These are phyloP conservation scores for Chascanopsetta lugubris DNA, from an alignment of 2,113 vertebrate species.

Conservation along the genomic window DNA sequence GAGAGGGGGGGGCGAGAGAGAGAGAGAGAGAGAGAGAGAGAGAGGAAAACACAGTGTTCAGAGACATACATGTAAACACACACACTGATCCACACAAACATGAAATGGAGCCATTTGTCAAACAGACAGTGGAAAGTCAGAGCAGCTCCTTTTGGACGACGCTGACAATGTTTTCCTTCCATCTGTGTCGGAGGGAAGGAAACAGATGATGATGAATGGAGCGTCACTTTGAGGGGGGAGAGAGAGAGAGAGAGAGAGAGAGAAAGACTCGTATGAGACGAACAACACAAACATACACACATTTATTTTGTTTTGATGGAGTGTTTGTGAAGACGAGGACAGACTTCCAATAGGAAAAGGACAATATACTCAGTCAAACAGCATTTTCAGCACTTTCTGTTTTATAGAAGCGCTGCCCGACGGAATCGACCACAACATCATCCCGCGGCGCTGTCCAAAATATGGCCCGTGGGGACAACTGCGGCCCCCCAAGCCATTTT, in stretches of 20 bases:
- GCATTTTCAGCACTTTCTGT: too few relatives aligned
- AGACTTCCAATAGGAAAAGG: not conserved
- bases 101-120: slow-evolving; percentile 54
- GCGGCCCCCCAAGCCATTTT: too few relatives aligned
- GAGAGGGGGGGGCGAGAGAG: not conserved
- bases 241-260: not conserved
- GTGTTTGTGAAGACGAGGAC: not conserved
- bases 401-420: too few relatives aligned
- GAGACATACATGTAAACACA: slow-evolving; percentile 27
- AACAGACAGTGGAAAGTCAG: slow-evolving; percentile 22
- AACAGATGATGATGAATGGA: slow-evolving; percentile 48
- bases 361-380: not conserved
- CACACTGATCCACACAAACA: slow-evolving; percentile 22
- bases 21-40: not conserved
- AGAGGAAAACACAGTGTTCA: not conserved
- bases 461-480: too few relatives aligned
- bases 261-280: not conserved
- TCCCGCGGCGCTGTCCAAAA: too few relatives aligned
- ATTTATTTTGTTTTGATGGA: slow-evolving; percentile 5
- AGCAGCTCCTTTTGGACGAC: slow-evolving; percentile 28
- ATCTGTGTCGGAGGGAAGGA: slow-evolving; percentile 14
- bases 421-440: too few relatives aligned
- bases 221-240: slow-evolving; percentile 1
- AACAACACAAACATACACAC: not conserved
- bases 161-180: slow-evolving; percentile 26